Evolutionary conservation across 1,140 invertebrate species (phyloP).

Genomic region (Danaus plexippus): DNA sequence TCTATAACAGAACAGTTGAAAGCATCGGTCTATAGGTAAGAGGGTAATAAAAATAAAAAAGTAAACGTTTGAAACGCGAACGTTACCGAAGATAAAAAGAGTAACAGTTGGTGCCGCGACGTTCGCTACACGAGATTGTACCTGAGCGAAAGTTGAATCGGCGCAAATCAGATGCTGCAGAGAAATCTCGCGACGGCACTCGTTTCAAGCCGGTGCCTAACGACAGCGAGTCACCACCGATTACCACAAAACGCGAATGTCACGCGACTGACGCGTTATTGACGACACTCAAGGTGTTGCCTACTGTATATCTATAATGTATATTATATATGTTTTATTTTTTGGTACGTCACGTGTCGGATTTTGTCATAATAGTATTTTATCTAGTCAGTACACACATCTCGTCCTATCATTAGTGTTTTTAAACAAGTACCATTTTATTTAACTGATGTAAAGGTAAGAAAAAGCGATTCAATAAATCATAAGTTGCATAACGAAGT

Average conservation of each 20-base stretch:
- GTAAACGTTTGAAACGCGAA: constrained; percentile 33
- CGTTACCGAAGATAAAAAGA: constrained; percentile 40
- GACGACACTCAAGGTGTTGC: background rate
- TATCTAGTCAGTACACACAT: no score
- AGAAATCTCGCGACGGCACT: constrained; percentile 49
- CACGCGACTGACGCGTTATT: constrained; percentile 36
- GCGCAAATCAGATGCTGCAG: constrained; percentile 53
- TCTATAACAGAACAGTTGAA: constrained; percentile 21
- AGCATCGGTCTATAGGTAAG: constrained; percentile 26
- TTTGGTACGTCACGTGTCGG: no score
- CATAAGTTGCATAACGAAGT: no score
- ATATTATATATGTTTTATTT: no score
- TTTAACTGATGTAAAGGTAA: no score
- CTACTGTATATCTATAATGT: no score
- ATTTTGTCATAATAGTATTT: no score
- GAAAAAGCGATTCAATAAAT: no score
- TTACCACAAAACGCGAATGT: constrained; percentile 54
- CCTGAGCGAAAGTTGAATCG: constrained; percentile 52
- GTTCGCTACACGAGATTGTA: constrained; percentile 44
- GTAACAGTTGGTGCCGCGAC: constrained; percentile 27
- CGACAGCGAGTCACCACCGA: constrained; percentile 43
- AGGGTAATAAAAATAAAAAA: constrained; percentile 21
- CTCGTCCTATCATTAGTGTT: no score
- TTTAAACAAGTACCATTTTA: no score
- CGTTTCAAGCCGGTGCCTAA: constrained; percentile 40